These are phyloP conservation scores for Anthoscopus minutus DNA, from an alignment of 2,113 vertebrate genomes.

Conservation along the genomic window DNA sequence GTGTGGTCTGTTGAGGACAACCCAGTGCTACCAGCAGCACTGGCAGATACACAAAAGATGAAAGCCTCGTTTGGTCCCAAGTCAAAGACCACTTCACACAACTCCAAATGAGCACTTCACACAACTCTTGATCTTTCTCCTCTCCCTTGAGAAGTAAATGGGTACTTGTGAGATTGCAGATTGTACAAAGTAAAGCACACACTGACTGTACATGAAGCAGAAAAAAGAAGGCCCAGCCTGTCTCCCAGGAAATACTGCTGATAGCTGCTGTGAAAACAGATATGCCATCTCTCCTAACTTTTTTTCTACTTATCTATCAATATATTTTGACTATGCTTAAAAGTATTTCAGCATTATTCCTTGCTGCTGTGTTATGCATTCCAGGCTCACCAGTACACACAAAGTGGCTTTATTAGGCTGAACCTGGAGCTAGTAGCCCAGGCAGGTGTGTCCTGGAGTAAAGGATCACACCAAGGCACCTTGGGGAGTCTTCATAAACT, in stretches of 20 bases:
- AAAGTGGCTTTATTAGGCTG: neutral
- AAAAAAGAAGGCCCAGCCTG: neutral
- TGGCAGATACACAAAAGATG: neutral
- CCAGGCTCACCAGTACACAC: neutral
- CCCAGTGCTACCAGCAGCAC: neutral
- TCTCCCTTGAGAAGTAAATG: neutral
- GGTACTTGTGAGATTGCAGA: neutral
- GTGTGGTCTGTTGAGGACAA: neutral
- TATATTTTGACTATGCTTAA: neutral
- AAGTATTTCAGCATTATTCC: neutral
- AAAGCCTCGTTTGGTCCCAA: neutral
- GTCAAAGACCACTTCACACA: neutral
- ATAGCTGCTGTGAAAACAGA: neutral
- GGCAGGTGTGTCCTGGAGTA: neutral
- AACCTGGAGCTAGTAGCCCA: neutral
- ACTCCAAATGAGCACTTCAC: neutral
- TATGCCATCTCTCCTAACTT: neutral
- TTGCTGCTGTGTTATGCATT: neutral
- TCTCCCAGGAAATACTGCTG: neutral
- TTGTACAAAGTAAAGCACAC: neutral
- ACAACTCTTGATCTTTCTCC: neutral
- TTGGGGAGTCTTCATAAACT: neutral
- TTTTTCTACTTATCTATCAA: neutral
- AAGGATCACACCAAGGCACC: neutral
- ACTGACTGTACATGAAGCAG: neutral